phyloP scores from a whole-genome alignment of 2,888 invertebrate species.

The Spialia ferax region DNA sequence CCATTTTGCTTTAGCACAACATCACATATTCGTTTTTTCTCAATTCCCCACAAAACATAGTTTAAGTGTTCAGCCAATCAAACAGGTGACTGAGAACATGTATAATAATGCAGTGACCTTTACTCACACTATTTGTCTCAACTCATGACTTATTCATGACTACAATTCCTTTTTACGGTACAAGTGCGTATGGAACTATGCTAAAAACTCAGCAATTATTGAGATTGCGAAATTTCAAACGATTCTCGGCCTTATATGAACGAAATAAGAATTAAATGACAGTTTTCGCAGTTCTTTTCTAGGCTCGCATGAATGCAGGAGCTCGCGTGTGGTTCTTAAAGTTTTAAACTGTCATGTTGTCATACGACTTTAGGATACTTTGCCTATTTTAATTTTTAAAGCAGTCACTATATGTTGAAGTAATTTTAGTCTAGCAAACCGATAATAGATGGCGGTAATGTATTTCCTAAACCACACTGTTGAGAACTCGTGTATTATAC shows the following conservation, averaged over 20 bases:
- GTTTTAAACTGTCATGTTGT: too few relatives aligned
- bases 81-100: slow-evolving; percentile 62
- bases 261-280: slow-evolving; percentile 41
- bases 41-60: slow-evolving; percentile 13
- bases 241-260: slow-evolving; percentile 43
- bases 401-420: too few relatives aligned
- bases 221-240: slow-evolving; percentile 29
- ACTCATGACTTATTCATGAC: slow-evolving; percentile 80
- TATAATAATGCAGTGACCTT: slow-evolving; percentile 78
- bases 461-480: too few relatives aligned
- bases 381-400: too few relatives aligned
- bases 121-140: slow-evolving; percentile 78
- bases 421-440: too few relatives aligned
- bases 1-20: slow-evolving; percentile 12
- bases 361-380: too few relatives aligned
- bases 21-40: slow-evolving; percentile 17
- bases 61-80: slow-evolving; percentile 57
- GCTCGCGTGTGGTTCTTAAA: slow-evolving; percentile 19
- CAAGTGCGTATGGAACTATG: slow-evolving; percentile 68
- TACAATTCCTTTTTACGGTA: slow-evolving; percentile 67
- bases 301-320: slow-evolving; percentile 22
- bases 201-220: slow-evolving; percentile 44
- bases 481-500: too few relatives aligned
- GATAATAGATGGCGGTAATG: too few relatives aligned
- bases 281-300: slow-evolving; percentile 38